A percentile compares a stretch with the other conserved stretches of the same genome.
These are phyloP conservation scores for Lontra canadensis DNA, from an alignment of 2,113 vertebrate species.

Conservation along the genomic window DNA sequence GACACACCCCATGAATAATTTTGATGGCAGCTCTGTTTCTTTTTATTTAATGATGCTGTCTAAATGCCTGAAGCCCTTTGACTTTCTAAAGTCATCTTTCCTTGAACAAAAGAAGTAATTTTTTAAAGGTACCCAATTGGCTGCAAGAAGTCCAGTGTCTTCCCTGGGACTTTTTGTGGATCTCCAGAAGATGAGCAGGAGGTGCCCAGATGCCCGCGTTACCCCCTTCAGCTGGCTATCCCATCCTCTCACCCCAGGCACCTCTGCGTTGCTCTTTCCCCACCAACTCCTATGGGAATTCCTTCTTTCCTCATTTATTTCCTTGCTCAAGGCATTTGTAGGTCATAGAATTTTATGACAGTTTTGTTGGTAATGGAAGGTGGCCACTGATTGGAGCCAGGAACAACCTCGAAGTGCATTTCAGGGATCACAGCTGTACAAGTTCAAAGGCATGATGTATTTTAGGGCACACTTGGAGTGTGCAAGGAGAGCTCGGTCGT, in stretches of 20 bases:
- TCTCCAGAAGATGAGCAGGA: neutral
- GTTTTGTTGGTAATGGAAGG: neutral
- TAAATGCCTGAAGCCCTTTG: neutral
- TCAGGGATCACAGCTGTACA: neutral
- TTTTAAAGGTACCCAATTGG: neutral
- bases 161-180: neutral
- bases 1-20: neutral
- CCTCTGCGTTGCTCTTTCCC: neutral
- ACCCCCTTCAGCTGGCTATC: fast-evolving
- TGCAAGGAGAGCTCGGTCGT: neutral
- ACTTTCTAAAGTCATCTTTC: neutral
- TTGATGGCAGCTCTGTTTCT: neutral
- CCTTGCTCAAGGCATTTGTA: neutral
- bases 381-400: neutral
- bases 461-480: neutral
- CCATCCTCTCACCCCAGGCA: neutral
- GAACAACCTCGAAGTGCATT: neutral
- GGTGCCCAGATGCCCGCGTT: fast-evolving
- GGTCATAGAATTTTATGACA: neutral
- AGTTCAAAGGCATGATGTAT: neutral
- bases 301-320: neutral
- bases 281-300: neutral
- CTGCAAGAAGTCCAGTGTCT: neutral
- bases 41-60: neutral
- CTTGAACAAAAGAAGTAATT: neutral